Evolutionary conservation across 2,888 invertebrate species (phyloP), one percentile per base, ranked within the genome.

Genomic region (Plutella xylostella): DNA sequence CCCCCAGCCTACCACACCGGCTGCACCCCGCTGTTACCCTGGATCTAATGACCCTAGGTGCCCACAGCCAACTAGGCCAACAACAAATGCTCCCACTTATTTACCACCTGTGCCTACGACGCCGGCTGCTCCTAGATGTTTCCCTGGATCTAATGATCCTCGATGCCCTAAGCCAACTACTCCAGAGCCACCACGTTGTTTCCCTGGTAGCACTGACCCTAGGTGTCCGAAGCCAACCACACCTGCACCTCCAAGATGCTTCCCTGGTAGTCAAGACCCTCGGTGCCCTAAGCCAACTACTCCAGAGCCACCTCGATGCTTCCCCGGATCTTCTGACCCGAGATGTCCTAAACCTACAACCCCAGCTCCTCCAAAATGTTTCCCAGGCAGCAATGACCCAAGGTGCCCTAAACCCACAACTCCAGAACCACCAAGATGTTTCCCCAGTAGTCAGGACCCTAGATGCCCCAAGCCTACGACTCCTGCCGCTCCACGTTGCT

Each of bases 361-460:
- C 22, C 47, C 52, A n/a, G 30, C 51, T 15, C 44, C 49, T 11
- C 53, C 58, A 9, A 46, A 49, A 4, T 60, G 63, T 45, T 60
- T 59, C 42, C 63, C 63, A 5, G 64, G 67, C 4, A 55, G 58
- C 18, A 55, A 43, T 5, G 63, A 65, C 43, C 60, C 62, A 22
- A 52, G 59, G 46, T 62, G 63, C 42, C 64, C 61, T 38, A 50
- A 31, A 54, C 53, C 57, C 53, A 51, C 61, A 62, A 55, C 59
- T 56, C 48, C 61, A 52, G 48, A 57, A 58, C 52, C 62, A 65
- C 60, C 49, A 30, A 43, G 28, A 12, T 57, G 58, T 33, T 57
- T 51, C 45, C 72, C 72, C 20, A 69, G 69, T 44, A 61, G 61
- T 4, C 53, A 50, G 12, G 68, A 71, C 53, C 63, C 65, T 3